Percentiles rank a stretch among this genome's conserved stretches.
Evolutionary conservation across 1,140 invertebrate species (phyloP).

Genomic region (Sesamia nonagrioides): DNA sequence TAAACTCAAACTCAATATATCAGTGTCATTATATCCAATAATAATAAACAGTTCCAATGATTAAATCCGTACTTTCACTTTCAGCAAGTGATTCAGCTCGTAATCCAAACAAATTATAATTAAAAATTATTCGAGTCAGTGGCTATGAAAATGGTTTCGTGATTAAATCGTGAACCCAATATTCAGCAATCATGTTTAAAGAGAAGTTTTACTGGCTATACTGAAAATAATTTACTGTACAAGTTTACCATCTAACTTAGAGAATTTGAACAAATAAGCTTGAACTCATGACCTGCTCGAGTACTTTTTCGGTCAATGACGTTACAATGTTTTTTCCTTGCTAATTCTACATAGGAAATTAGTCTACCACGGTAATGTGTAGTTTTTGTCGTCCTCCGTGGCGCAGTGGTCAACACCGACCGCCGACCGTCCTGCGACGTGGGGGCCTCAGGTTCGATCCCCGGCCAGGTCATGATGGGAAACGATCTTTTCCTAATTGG

Average conservation of each 20-base stretch:
- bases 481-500: too few relatives aligned
- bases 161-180: not conserved
- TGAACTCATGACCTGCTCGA: not conserved
- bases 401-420: too few relatives aligned
- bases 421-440: too few relatives aligned
- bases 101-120: not conserved
- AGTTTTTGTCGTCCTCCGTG: too few relatives aligned
- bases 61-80: not conserved
- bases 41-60: not conserved
- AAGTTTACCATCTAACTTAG: not conserved
- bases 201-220: not conserved
- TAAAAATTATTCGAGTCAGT: slow-evolving; percentile 2
- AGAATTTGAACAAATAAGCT: not conserved
- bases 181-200: not conserved
- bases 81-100: not conserved
- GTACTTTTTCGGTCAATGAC: not conserved
- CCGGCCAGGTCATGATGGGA: too few relatives aligned
- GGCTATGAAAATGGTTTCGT: slow-evolving; percentile 11
- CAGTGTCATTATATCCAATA: too few relatives aligned
- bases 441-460: too few relatives aligned
- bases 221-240: not conserved
- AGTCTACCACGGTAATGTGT: not conserved
- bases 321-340: not conserved
- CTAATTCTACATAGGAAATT: not conserved
- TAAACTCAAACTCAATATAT: too few relatives aligned